Evolutionary conservation across 1,140 invertebrate genomes (phyloP).

Genomic region (Cydia fagiglandana): DNA sequence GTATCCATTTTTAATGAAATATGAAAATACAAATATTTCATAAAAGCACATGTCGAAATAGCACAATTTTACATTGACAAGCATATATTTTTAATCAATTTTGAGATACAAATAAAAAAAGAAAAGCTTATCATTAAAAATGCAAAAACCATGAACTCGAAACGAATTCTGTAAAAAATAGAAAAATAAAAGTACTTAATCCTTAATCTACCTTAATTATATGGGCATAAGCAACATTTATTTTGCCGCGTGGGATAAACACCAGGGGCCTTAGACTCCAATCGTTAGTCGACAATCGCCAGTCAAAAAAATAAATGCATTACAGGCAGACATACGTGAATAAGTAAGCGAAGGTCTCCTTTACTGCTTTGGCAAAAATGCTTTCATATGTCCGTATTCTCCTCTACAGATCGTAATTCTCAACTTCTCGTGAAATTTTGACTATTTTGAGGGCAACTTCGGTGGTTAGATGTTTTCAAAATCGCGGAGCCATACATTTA

Average conservation of each 20-base stretch:
- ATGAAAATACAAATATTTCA: too few relatives aligned
- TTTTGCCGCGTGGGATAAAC: not conserved
- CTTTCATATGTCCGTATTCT: too few relatives aligned
- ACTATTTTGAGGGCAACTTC: too few relatives aligned
- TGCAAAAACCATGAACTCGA: not conserved
- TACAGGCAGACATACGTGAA: too few relatives aligned
- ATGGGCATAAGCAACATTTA: not conserved
- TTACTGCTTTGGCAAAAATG: too few relatives aligned
- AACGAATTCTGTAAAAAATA: not conserved
- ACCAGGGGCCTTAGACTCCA: not conserved
- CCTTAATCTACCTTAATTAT: not conserved
- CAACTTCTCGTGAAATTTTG: too few relatives aligned
- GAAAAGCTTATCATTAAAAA: not conserved
- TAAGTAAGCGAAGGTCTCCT: too few relatives aligned
- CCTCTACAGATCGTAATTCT: too few relatives aligned
- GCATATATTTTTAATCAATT: not conserved
- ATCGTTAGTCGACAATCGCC: not conserved
- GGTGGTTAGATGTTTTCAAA: too few relatives aligned
- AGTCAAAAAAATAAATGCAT: too few relatives aligned
- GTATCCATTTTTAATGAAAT: too few relatives aligned
- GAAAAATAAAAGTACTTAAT: not conserved
- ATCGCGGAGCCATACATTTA: too few relatives aligned
- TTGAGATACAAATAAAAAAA: not conserved
- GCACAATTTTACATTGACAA: not conserved
- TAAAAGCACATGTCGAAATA: not conserved